A percentile compares a stretch with the other conserved stretches of the same genome.
Conservation (phyloP, 2,888 invertebrate genomes). For the Auanema freiburgensis region DNA sequence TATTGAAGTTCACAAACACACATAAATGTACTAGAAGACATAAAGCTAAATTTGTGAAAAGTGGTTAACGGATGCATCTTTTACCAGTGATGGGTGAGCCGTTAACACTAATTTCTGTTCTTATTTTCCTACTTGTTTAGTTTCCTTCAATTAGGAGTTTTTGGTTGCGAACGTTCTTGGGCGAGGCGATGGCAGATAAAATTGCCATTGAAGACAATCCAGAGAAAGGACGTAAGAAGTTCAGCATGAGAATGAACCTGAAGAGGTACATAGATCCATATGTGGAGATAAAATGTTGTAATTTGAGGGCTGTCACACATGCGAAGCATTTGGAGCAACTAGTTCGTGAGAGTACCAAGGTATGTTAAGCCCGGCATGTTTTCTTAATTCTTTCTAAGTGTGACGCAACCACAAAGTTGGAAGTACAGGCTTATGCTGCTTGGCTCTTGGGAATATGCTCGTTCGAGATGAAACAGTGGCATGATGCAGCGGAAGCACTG, state of each 20-base stretch:
- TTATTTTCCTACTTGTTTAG: conserved; percentile 59
- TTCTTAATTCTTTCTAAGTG: conserved; percentile 46
- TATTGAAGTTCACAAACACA: conserved; percentile 84
- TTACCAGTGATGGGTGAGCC: conserved; percentile 78
- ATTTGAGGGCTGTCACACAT: conserved; percentile 69
- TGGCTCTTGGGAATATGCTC: conserved; percentile 88
- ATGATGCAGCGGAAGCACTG: conserved; percentile 65
- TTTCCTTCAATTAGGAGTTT: conserved; percentile 81
- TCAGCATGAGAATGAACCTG: conserved; percentile 26
- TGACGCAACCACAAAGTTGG: conserved; percentile 59
- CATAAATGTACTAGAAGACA: conserved; percentile 71
- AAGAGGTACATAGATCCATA: conserved; percentile 14
- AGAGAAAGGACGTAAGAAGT: conserved; percentile 31
- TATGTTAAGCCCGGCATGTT: conserved; percentile 17
- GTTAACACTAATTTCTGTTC: conserved; percentile 1
- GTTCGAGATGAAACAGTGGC: conserved; percentile 89
- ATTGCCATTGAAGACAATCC: conserved; percentile 37
- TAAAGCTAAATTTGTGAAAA: conserved; percentile 80
- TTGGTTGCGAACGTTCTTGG: conserved; percentile 90
- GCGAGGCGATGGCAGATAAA: conserved; percentile 92
- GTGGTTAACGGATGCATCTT: conserved; percentile 78
- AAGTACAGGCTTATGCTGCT: conserved; percentile 83
- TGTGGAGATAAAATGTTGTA: too few relatives aligned
- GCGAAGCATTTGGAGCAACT: conserved; percentile 68
- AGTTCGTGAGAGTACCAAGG: conserved; percentile 28